phyloP scores from a whole-genome alignment of 2,888 invertebrate species.

The Euzetes globulus region DNA sequence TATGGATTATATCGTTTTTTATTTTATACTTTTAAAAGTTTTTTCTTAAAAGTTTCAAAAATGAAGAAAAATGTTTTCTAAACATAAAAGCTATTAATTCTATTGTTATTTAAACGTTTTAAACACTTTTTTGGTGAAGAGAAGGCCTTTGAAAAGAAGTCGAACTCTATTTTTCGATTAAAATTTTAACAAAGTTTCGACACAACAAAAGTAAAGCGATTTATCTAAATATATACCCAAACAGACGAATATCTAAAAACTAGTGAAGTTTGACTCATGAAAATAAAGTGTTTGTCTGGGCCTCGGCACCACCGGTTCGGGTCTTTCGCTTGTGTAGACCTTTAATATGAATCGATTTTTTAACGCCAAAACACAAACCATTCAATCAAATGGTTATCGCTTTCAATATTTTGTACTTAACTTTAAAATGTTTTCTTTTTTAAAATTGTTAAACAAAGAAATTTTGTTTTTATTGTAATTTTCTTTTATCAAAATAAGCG shows the following conservation, averaged over 20 bases:
- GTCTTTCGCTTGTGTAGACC: neutral
- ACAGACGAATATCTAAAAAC: neutral
- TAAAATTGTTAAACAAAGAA: neutral
- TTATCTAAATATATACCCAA: constrained; percentile 16
- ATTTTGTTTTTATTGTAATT: neutral
- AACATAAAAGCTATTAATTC: neutral
- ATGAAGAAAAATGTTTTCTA: neutral
- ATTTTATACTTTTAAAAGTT: neutral
- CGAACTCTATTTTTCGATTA: neutral
- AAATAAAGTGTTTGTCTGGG: neutral
- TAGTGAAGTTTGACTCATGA: constrained; percentile 8
- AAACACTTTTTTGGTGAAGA: neutral
- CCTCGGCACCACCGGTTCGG: neutral
- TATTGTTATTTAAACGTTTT: neutral
- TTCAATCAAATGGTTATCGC: constrained; percentile 12
- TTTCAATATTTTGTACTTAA: constrained; percentile 12
- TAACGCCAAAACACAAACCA: neutral
- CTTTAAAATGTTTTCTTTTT: too few relatives aligned
- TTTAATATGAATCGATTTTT: neutral
- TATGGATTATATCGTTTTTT: neutral
- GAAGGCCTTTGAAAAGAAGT: neutral
- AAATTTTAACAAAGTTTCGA: neutral
- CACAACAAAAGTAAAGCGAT: neutral
- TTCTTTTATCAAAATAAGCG: too few relatives aligned
- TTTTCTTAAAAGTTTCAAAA: neutral